Base-by-base conservation (phyloP, 2,888 invertebrate species). In the Alloscopus bannaensis region DNA sequence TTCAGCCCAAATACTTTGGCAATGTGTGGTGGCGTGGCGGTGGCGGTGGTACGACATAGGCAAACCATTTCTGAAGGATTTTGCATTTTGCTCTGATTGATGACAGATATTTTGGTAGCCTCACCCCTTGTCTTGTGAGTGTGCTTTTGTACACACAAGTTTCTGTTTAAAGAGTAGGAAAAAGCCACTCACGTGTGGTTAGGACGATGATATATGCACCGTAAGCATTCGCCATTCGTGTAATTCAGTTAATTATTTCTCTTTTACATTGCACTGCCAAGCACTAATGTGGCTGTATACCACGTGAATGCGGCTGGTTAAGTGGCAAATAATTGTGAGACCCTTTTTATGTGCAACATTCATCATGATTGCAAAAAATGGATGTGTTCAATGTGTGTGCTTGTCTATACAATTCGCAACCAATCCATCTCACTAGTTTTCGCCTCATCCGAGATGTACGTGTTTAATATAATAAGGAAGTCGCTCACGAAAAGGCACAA, bases 381-480 rank as follows among this genome's bases (percentile, higher is more conserved):
- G n/a, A n/a, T n/a, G n/a, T n/a, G n/a, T n/a, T n/a, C n/a, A n/a
- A n/a, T n/a, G n/a, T n/a, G n/a, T n/a, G n/a, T n/a, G n/a, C n/a
- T n/a, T n/a, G n/a, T n/a, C n/a, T n/a, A n/a, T n/a, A n/a, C n/a
- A n/a, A n/a, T n/a, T n/a, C n/a, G n/a, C n/a, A n/a, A n/a, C n/a
- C n/a, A n/a, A n/a, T n/a, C n/a, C n/a, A 36, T 36, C 36, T 36
- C 13, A 8, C 6, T 36, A 36, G 36, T 8, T 36, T 8, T 36
- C 36, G 6, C 36, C 36, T 36, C 36, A 36, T 6, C 36, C 29
- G 31, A 59, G 22, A 22, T 8, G 36, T 20, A 18, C 18, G n/a
- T 8, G n/a, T n/a, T n/a, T n/a, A n/a, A 60, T 31, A 59, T 60
- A 71, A 71, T 71, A 62, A 71, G 71, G 71, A 71, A 71, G 71